phyloP scores from a whole-genome alignment of 1,140 invertebrate species.

The Penaeus japonicus region DNA sequence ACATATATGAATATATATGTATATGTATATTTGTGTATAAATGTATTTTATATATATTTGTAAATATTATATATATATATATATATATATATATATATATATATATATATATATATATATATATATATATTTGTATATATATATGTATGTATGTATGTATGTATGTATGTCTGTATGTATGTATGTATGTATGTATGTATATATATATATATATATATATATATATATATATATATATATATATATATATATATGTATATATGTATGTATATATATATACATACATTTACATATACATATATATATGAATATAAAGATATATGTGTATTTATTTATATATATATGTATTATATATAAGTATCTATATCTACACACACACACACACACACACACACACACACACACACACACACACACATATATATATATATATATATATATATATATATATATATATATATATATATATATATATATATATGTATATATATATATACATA shows the following conservation, averaged over 20 bases:
- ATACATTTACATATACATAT: too few relatives aligned
- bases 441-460: conserved; percentile 36
- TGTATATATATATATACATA: conserved; percentile 16
- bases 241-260: conserved; percentile 26
- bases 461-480: conserved; percentile 34
- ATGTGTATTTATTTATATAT: neutral
- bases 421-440: neutral
- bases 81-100: conserved; percentile 27
- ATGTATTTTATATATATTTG: too few relatives aligned
- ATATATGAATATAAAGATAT: too few relatives aligned
- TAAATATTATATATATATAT: too few relatives aligned
- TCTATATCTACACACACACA: too few relatives aligned
- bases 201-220: neutral
- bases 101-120: neutral
- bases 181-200: neutral
- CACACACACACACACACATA: neutral
- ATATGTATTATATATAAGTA: neutral
- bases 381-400: too few relatives aligned
- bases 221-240: neutral
- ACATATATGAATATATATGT: too few relatives aligned
- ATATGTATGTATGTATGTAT: too few relatives aligned
- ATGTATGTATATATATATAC: neutral
- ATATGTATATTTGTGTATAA: too few relatives aligned
- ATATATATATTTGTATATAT: too few relatives aligned
- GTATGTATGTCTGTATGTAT: neutral